Evolutionary conservation across 1,140 invertebrate species (phyloP), one percentile per base, ranked within the genome.

Genomic region (Dinothrombium tinctorium): DNA sequence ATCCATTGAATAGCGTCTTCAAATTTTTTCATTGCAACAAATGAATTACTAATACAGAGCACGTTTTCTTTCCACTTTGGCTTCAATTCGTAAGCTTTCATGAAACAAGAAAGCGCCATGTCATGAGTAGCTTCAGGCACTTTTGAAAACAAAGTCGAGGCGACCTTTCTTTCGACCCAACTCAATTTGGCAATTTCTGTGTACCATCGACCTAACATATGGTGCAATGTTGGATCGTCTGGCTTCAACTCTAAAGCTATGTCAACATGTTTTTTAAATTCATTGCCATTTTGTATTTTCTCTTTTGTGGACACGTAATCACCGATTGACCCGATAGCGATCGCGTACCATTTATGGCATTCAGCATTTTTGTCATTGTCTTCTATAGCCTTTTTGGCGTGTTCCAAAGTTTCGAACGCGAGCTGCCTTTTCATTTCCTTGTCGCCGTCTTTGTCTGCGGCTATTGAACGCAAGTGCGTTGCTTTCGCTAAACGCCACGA

Each of bases 261-360:
- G 50, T 74, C 68, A 44, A 80, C 65, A 54, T 80, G 75, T 48
- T 73, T 60, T 53, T 62, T 43, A 20, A 42, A 46, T 33, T 46
- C 24, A 33, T 44, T 37, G 11, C 38, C 38, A 28, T 31, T 36
- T 15, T 29, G 28, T 37, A 82, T 72, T 59, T 69, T 74, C 36
- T 75, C 73, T 52, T 71, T 69, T 3, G 63, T 61, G 11, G 65
- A 54, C 21, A 69, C 54, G 55, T 63, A 69, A 29, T 73, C 64
- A 29, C 67, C 65, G 47, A 65, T 57, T 45, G 59, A 59, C 26
- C 77, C 77, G 37, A 76, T 50, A 2, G 74, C 63, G 36, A 79
- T 73, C 7, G 74, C 75, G 56, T 67, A 58, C 75, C 76, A 81
- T 59, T 80, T 81, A 53, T 79, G 74, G 22, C 69, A 62, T 51